Base-by-base conservation (phyloP, 1,140 invertebrate species). In the Brachionus paranguensis region DNA sequence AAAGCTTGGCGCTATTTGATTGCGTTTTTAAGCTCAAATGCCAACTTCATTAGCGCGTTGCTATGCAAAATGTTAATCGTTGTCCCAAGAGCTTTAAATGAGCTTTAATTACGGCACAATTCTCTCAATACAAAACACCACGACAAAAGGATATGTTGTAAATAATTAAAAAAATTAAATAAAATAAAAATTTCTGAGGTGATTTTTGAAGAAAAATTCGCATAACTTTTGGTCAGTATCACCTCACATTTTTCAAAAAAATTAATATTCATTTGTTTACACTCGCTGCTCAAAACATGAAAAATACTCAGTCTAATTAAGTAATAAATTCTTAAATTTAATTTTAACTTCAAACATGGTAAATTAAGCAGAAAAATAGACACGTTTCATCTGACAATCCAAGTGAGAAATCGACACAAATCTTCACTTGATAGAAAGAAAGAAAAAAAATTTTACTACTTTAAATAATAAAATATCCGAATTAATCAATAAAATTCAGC, bases 331-430 rank as follows among this genome's bases (percentile, higher is more conserved):
- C 68, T 17, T n/a, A 72, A 72, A 43, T 6, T 68, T 37, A 24
- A 33, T 37, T 68, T 68, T 33, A 41, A 33, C 65, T 68, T 68
- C 27, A 72, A 72, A 72, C 68, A 72, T 72, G 68, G 17, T 43
- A 20, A 72, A 72, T 72, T 72, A 11, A 72, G 68, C 68, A 72
- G 29, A 43, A 72, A 72, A 43, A 43, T 43, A 72, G 27, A 72
- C 68, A 43, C 68, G 68, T 72, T 24, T 72, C n/a, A 43, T 70
- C 27, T 29, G n/a, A 37, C 14, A 33, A 37, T 72, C n/a, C n/a
- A n/a, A 20, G 68, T 72, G 68, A 72, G 68, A 72, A 72, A 72
- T 72, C 33, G 4, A 72, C 68, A 72, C n/a, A 41, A 72, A 72
- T 72, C 33, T 37, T 37, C n/a, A 11, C n/a, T 8, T 12, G 12